Evolutionary conservation across 1,140 invertebrate species (phyloP).

Genomic region (Maconellicoccus hirsutus): DNA sequence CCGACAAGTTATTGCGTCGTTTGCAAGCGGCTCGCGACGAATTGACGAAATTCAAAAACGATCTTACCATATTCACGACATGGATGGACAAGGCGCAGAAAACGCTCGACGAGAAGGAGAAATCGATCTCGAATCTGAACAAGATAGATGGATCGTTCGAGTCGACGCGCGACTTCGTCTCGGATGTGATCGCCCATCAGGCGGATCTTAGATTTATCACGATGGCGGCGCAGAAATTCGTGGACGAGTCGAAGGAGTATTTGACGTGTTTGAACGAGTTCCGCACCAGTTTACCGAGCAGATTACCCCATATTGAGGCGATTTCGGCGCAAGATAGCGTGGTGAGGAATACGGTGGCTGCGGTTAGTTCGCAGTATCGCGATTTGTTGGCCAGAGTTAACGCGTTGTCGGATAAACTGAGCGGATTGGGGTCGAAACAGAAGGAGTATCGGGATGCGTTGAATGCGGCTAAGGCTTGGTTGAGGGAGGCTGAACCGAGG

Average conservation of each 20-base stretch:
- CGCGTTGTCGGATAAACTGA: slow-evolving; percentile 61
- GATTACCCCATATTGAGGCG: slow-evolving; percentile 61
- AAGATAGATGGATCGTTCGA: slow-evolving; percentile 57
- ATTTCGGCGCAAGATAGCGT: slow-evolving; percentile 52
- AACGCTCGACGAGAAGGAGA: slow-evolving; percentile 71
- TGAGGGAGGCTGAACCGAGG: slow-evolving; percentile 51
- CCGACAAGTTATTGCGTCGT: slow-evolving; percentile 61
- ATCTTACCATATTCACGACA: slow-evolving; percentile 64
- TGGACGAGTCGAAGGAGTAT: slow-evolving; percentile 86
- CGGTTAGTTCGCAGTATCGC: slow-evolving; percentile 56
- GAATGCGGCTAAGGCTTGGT: slow-evolving; percentile 70
- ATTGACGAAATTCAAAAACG: slow-evolving; percentile 69
- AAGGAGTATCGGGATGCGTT: slow-evolving; percentile 70
- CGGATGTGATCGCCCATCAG: slow-evolving; percentile 87
- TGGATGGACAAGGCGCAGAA: slow-evolving; percentile 74
- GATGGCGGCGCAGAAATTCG: slow-evolving; percentile 88
- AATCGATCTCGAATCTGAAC: slow-evolving; percentile 66
- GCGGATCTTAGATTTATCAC: slow-evolving; percentile 87
- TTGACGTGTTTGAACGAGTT: slow-evolving; percentile 70
- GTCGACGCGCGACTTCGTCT: slow-evolving; percentile 72
- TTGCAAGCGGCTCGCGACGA: slow-evolving; percentile 73
- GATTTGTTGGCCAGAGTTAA: slow-evolving; percentile 70
- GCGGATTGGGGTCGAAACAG: slow-evolving; percentile 62
- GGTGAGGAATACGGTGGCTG: slow-evolving; percentile 55
- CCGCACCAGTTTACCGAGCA: slow-evolving; percentile 63